A percentile compares a stretch with the other conserved stretches of the same genome.
These are phyloP conservation scores for Leptinotarsa juncta DNA, from an alignment of 2,888 invertebrate species.

Conservation along the genomic window DNA sequence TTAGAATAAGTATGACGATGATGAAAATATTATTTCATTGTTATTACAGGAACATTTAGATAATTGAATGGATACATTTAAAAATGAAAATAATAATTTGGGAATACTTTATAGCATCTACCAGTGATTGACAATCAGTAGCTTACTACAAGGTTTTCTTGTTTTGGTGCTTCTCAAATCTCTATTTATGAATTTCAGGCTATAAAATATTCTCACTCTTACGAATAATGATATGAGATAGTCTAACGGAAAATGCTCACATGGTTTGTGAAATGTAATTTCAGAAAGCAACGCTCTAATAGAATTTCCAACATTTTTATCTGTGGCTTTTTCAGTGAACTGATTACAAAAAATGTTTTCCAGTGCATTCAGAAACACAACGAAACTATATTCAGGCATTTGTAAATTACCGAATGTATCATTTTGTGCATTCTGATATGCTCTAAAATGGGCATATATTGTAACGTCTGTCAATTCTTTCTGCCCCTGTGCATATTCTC, in stretches of 20 bases:
- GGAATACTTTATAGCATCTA: neutral
- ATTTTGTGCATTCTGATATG: conserved; percentile 18
- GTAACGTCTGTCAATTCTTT: conserved; percentile 6
- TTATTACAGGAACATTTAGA: neutral
- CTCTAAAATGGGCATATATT: conserved; percentile 17
- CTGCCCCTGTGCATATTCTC: conserved; percentile 15
- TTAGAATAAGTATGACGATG: neutral
- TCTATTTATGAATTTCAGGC: conserved; percentile 12
- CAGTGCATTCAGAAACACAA: conserved; percentile 10
- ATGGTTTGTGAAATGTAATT: conserved; percentile 7
- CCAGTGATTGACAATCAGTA: neutral
- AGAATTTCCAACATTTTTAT: conserved; percentile 18
- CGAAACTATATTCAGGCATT: conserved; percentile 14
- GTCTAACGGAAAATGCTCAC: conserved; percentile 11
- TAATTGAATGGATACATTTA: neutral
- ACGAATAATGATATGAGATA: conserved; percentile 16
- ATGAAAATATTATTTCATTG: neutral
- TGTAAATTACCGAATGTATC: conserved; percentile 20
- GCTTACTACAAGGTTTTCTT: conserved; percentile 8
- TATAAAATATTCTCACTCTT: conserved; percentile 17
- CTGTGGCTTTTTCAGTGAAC: conserved; percentile 10
- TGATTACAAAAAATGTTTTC: conserved; percentile 21
- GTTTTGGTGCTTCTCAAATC: conserved; percentile 9
- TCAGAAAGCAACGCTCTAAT: conserved; percentile 11
- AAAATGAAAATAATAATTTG: neutral